Conservation (phyloP, 2,888 invertebrate genomes). For the Leptinotarsa tumamoca region DNA sequence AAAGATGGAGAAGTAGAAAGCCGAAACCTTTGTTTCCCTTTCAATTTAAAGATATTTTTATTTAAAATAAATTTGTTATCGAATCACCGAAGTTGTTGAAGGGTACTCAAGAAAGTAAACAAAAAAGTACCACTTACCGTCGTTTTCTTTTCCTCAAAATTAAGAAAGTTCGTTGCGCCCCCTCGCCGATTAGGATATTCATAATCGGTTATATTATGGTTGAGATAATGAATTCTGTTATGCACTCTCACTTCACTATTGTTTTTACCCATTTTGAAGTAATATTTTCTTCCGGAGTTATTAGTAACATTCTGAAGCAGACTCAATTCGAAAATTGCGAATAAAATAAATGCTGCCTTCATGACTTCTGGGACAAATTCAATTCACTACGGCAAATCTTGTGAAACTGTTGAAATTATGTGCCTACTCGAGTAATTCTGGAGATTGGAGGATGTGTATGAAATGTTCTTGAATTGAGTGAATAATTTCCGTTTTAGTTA, state of each 20-base stretch:
- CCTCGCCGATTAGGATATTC: slow-evolving; percentile 40
- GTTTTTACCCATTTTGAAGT: slow-evolving; percentile 55
- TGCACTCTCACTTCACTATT: slow-evolving; percentile 55
- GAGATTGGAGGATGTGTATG: not conserved
- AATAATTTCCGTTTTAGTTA: not conserved
- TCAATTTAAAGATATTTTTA: too few species aligned
- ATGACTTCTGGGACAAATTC: slow-evolving; percentile 4
- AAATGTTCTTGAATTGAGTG: not conserved
- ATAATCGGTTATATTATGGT: slow-evolving; percentile 51
- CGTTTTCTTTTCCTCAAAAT: slow-evolving; percentile 17
- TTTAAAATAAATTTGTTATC: too few species aligned
- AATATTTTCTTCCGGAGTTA: slow-evolving; percentile 50
- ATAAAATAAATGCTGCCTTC: slow-evolving; percentile 7
- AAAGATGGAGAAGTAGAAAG: too few species aligned
- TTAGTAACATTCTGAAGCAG: slow-evolving; percentile 24
- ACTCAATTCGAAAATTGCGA: slow-evolving; percentile 17
- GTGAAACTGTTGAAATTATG: not conserved
- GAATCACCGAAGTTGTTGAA: too few species aligned
- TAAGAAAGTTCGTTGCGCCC: not conserved
- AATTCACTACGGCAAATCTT: not conserved
- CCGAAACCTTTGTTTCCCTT: too few species aligned
- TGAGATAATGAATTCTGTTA: slow-evolving; percentile 53
- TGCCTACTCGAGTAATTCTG: not conserved
- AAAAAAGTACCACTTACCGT: slow-evolving; percentile 25
- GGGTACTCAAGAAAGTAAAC: too few species aligned